Evolutionary conservation across 2,888 invertebrate species (phyloP).

Genomic region (Malthinus seriepunctatus): DNA sequence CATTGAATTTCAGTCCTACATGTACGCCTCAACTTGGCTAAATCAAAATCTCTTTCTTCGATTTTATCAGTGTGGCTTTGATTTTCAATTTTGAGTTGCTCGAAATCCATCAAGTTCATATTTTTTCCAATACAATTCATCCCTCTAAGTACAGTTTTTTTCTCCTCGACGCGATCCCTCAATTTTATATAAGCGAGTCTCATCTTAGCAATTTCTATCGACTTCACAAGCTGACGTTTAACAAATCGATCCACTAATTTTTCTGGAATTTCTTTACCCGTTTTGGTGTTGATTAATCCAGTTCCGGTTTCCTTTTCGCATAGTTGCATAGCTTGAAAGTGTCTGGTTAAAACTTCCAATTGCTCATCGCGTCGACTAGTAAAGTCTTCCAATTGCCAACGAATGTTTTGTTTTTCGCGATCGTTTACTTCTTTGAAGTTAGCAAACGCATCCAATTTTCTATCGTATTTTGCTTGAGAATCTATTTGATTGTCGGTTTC

Average conservation of each 20-base stretch:
- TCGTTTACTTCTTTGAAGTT: constrained; percentile 33
- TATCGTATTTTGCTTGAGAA: constrained; percentile 40
- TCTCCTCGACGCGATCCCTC: constrained; percentile 45
- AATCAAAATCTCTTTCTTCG: constrained; percentile 60
- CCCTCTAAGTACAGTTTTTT: constrained; percentile 42
- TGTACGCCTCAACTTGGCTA: constrained; percentile 55
- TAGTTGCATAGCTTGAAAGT: constrained; percentile 39
- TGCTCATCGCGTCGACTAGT: constrained; percentile 38
- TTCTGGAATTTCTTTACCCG: constrained; percentile 47
- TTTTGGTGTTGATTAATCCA: constrained; percentile 48
- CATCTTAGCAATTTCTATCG: constrained; percentile 42
- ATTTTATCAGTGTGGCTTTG: constrained; percentile 60
- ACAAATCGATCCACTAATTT: constrained; percentile 45
- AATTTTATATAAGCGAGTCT: constrained; percentile 46
- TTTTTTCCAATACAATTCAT: constrained; percentile 58
- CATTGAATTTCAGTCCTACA: constrained; percentile 57
- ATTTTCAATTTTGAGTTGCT: constrained; percentile 61
- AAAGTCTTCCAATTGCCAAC: constrained; percentile 38
- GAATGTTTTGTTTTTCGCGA: constrained; percentile 33
- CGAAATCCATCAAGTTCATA: constrained; percentile 59
- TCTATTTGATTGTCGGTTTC: constrained; percentile 41
- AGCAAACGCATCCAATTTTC: constrained; percentile 39
- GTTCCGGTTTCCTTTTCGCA: constrained; percentile 46
- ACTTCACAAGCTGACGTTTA: constrained; percentile 40
- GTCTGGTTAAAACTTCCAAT: constrained; percentile 29